These are phyloP conservation scores for Azorinus chamasolen DNA, from an alignment of 2,888 invertebrate species.

Conservation along the genomic window DNA sequence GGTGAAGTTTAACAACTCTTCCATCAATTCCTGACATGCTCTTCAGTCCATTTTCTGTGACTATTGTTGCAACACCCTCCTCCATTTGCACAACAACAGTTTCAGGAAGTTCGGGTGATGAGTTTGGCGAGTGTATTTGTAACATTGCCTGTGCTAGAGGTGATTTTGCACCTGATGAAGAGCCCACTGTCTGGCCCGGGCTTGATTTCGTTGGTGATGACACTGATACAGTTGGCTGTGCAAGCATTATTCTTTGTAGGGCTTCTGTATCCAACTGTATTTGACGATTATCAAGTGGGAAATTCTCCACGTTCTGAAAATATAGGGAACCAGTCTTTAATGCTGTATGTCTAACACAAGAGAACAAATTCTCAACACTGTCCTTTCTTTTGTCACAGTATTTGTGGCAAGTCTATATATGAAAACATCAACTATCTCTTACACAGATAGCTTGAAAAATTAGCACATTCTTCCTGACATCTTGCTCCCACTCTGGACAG, in stretches of 20 bases:
- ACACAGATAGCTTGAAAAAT: too few relatives aligned
- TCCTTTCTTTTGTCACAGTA: not conserved
- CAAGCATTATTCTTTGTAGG: slow-evolving; percentile 50
- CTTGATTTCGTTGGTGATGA: slow-evolving; percentile 30
- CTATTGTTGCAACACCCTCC: slow-evolving; percentile 46
- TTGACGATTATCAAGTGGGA: slow-evolving; percentile 73
- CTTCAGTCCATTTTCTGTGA: slow-evolving; percentile 20
- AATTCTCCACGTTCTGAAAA: slow-evolving; percentile 66
- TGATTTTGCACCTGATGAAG: slow-evolving; percentile 43
- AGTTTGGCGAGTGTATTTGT: slow-evolving; percentile 54
- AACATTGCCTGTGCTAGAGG: slow-evolving; percentile 60
- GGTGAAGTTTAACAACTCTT: slow-evolving; percentile 6
- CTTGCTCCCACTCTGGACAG: too few relatives aligned
- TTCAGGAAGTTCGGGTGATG: slow-evolving; percentile 44
- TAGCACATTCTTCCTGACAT: too few relatives aligned
- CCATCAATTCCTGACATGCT: not conserved
- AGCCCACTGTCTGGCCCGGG: slow-evolving; percentile 15
- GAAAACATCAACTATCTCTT: not conserved
- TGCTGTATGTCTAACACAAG: too few relatives aligned
- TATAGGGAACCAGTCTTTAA: not conserved
- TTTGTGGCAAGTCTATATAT: slow-evolving; percentile 1
- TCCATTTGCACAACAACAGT: slow-evolving; percentile 53
- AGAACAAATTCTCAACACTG: too few relatives aligned
- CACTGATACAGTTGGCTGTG: slow-evolving; percentile 33
- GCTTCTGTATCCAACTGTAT: slow-evolving; percentile 69